Evolutionary conservation across 2,797 vertebrate genomes (phyloP).

Genomic region (Naso thynnoides): DNA sequence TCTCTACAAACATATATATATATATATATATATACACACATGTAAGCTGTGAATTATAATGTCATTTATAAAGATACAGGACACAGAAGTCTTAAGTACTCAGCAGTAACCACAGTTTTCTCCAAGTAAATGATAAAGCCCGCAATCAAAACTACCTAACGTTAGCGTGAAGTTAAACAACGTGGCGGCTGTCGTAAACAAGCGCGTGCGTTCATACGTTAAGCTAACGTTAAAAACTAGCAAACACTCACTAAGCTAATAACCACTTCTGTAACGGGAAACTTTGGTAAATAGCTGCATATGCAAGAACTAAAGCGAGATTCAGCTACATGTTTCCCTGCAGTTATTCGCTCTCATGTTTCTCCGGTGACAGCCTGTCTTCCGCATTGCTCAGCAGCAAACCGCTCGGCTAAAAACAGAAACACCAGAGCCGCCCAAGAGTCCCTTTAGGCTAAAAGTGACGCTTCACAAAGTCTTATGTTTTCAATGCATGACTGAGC

Average conservation of each 20-base stretch:
- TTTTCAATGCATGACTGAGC: constrained; percentile 11
- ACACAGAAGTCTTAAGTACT: not conserved
- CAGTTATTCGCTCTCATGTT: constrained; percentile 41
- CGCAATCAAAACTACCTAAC: not conserved
- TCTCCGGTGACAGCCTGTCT: constrained; percentile 68
- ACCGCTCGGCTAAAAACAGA: constrained; percentile 64
- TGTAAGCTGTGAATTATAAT: not conserved
- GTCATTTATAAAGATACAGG: not conserved
- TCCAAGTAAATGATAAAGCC: not conserved
- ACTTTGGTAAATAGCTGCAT: not conserved
- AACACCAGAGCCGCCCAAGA: constrained; percentile 48
- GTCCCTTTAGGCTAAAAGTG: constrained; percentile 33
- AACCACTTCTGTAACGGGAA: not conserved
- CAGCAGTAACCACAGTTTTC: not conserved
- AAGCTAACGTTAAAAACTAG: not conserved
- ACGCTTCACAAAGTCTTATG: constrained; percentile 26
- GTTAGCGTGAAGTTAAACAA: too few species aligned
- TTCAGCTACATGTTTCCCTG: constrained; percentile 43
- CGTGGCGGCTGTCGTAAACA: constrained; percentile 60
- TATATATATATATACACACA: not conserved
- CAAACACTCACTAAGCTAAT: not conserved
- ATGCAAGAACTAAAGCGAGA: not conserved
- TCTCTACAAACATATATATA: not conserved
- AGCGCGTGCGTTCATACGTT: not conserved
- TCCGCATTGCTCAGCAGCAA: constrained; percentile 77